Conservation (phyloP, 2,113 vertebrate genomes). For the Atlantisia rogersi region DNA sequence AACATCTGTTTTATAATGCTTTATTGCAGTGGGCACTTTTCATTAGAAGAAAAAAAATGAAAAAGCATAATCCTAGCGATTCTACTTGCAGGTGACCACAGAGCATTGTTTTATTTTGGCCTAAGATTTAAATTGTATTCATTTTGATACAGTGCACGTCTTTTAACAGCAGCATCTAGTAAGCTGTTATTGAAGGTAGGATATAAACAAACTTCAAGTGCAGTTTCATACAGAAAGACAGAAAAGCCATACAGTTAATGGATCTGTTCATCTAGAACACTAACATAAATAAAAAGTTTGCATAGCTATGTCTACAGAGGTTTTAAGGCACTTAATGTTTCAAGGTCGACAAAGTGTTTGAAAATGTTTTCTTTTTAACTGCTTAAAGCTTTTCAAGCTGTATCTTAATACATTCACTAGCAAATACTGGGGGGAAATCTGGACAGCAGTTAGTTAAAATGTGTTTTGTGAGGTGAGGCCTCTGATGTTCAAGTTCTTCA, state of each 20-base stretch:
- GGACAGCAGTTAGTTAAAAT: constrained; percentile 60
- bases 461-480: constrained; percentile 20
- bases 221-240: constrained; percentile 73
- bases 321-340: constrained; percentile 94
- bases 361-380: constrained; percentile 66
- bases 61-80: constrained; percentile 82
- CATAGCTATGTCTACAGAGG: constrained; percentile 96
- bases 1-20: constrained; percentile 50
- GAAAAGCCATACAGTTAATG: constrained; percentile 75
- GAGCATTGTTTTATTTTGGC: constrained; percentile 82
- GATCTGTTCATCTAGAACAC: constrained; percentile 70
- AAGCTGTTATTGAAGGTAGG: constrained; percentile 75
- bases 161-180: constrained; percentile 76
- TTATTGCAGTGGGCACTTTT: constrained; percentile 90
- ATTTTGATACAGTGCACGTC: constrained; percentile 76
- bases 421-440: constrained; percentile 58
- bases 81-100: constrained; percentile 88
- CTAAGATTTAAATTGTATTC: constrained; percentile 64
- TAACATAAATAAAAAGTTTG: constrained; percentile 88
- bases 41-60: constrained; percentile 85
- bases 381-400: constrained; percentile 77
- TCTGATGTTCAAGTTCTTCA: constrained; percentile 62
- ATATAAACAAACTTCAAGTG: constrained; percentile 73
- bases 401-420: constrained; percentile 71
- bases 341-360: constrained; percentile 71